Evolutionary conservation across 2,888 invertebrate genomes (phyloP).

Genomic region (Himalopsyche anomala): DNA sequence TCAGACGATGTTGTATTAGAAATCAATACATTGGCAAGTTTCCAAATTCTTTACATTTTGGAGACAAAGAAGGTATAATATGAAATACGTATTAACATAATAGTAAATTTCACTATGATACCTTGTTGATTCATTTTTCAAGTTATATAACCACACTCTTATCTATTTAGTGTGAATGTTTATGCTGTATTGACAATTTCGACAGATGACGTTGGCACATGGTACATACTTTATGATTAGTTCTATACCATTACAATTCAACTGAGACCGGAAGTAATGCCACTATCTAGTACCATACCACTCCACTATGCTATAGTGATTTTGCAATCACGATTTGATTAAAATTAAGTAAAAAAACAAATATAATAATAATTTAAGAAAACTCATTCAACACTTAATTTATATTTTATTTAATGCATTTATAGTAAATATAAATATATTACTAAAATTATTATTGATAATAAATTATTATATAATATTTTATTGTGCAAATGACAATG

Average conservation of each 20-base stretch:
- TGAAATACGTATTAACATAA: not conserved
- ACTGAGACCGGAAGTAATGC: too few species aligned
- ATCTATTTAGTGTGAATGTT: too few species aligned
- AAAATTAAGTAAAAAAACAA: not conserved
- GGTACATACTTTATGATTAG: too few species aligned
- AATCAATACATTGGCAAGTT: constrained; percentile 1
- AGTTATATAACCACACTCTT: not conserved
- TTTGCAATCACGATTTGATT: not conserved
- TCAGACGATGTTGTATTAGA: not conserved
- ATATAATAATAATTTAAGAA: not conserved
- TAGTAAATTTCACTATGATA: not conserved
- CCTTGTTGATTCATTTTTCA: not conserved
- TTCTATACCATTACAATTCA: too few species aligned
- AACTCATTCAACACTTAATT: not conserved
- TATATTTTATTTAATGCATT: not conserved
- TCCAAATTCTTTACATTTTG: not conserved
- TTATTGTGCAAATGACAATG: constrained; percentile 34
- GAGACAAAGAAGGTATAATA: not conserved
- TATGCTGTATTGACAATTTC: too few species aligned
- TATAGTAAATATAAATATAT: not conserved
- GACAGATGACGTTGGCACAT: too few species aligned
- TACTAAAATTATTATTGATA: not conserved
- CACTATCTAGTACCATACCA: too few species aligned
- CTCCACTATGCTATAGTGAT: too few species aligned
- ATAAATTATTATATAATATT: not conserved